Evolutionary conservation across 2,113 vertebrate species (phyloP), one percentile per base, ranked within the genome.

Genomic region (Callipepla squamata): DNA sequence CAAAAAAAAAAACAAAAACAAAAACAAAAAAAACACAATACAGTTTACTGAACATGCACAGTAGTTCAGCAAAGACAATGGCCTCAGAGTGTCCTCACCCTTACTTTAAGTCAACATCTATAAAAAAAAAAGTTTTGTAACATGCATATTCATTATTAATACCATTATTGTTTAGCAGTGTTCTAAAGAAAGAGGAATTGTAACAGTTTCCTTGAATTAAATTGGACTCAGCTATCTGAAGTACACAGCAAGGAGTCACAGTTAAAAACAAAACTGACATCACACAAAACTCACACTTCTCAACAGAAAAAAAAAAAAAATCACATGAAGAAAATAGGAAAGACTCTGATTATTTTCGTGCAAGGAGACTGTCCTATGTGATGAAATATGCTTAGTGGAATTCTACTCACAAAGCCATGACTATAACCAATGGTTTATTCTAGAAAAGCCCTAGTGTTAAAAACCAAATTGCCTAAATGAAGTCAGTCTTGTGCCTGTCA

Each of bases 401-500:
- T 19, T 51, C 15, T 19, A 8, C 10, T 45, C 40, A 82, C 38
- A 59, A 65, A 92, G 34, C 38, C 17, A 28, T 28, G 16, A 63
- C 11, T 28, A 25, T 40, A 70, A 62, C 30, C 40, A 72, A 91
- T 32, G 32, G 69, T 16, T 77, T 53, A 26, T 34, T n/a, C 53
- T 62, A 48, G 59, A 77, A 89, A 88, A 80, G 50, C 55, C 45
- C 25, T 66, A n/a, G 25, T 85, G 55, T 77, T 87, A 83, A 77
- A 80, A 89, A 23, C 15, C 7, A 74, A 80, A 36, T 12, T 80
- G 79, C 32, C 21, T 42, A 63, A 83, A 78, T 9, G 34, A 62
- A 82, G 48, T 45, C 40, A 18, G 74, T 78, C 87, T 76, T 82
- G 50, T 77, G 87, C 68, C 50, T 63, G 55, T 88, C 85, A 93